Evolutionary conservation across 2,888 invertebrate species (phyloP).

Genomic region (Xanthia togata): DNA sequence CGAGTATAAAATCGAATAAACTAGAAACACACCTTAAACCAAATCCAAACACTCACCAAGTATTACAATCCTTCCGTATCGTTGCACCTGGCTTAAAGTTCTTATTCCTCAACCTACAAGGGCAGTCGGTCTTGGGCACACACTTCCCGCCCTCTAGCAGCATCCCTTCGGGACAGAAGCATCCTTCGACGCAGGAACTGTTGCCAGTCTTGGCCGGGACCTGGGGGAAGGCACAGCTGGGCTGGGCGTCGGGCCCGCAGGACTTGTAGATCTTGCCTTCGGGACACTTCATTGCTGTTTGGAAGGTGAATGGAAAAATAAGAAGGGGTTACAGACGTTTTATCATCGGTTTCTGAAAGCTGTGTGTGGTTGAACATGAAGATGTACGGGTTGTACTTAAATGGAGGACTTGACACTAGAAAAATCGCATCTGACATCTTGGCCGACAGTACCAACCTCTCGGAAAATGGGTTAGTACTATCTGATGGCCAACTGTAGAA

Average conservation of each 20-base stretch:
- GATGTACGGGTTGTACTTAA: background rate
- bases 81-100: slow-evolving; percentile 93
- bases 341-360: no score
- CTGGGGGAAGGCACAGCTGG: slow-evolving; percentile 92
- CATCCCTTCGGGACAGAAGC: slow-evolving; percentile 95
- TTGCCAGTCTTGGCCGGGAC: slow-evolving; percentile 72
- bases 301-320: slow-evolving; percentile 7
- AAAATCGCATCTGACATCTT: background rate
- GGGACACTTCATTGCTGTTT: slow-evolving; percentile 93
- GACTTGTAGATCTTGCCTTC: slow-evolving; percentile 94
- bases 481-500: no score
- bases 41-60: slow-evolving; percentile 85
- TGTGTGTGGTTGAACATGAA: background rate
- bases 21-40: background rate
- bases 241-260: slow-evolving; percentile 94
- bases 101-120: slow-evolving; percentile 94
- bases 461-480: no score
- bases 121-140: slow-evolving; percentile 93
- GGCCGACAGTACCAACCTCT: no score
- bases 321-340: background rate
- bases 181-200: slow-evolving; percentile 95
- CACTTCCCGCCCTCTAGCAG: slow-evolving; percentile 94
- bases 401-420: background rate
- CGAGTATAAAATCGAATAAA: background rate
- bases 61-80: slow-evolving; percentile 95